phyloP scores from a whole-genome alignment of 2,797 vertebrate genomes.

The Acanthopagrus latus region DNA sequence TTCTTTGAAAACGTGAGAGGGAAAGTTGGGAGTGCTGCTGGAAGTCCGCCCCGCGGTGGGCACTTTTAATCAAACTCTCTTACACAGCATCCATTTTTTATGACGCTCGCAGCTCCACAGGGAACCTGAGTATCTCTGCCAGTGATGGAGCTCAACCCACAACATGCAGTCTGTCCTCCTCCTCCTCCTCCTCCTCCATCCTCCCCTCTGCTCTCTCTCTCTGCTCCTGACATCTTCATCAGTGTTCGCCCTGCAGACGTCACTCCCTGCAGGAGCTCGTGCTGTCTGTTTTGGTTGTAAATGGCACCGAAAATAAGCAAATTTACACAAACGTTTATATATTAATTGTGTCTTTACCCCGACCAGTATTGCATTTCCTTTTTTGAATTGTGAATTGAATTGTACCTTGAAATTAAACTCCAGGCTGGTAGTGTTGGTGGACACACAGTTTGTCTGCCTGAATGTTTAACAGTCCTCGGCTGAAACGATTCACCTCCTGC shows the following conservation, averaged over 20 bases:
- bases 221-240: too few relatives aligned
- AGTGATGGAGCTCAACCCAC: background rate
- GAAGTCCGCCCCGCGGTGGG: background rate
- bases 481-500: too few relatives aligned
- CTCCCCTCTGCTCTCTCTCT: too few relatives aligned
- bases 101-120: background rate
- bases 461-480: too few relatives aligned
- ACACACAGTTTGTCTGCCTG: too few relatives aligned
- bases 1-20: background rate
- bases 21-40: background rate
- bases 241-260: background rate
- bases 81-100: slow-evolving; percentile 26
- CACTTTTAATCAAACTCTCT: slow-evolving; percentile 36
- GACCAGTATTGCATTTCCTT: background rate
- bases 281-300: background rate
- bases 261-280: background rate
- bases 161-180: background rate
- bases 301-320: too few relatives aligned
- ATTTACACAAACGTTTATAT: background rate
- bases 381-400: background rate
- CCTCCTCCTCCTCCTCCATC: too few relatives aligned
- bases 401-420: background rate
- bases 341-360: background rate
- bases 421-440: background rate
- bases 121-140: background rate